Evolutionary conservation across 2,888 invertebrate genomes (phyloP), one percentile per base, ranked within the genome.

Genomic region (Nasonovia ribisnigri): DNA sequence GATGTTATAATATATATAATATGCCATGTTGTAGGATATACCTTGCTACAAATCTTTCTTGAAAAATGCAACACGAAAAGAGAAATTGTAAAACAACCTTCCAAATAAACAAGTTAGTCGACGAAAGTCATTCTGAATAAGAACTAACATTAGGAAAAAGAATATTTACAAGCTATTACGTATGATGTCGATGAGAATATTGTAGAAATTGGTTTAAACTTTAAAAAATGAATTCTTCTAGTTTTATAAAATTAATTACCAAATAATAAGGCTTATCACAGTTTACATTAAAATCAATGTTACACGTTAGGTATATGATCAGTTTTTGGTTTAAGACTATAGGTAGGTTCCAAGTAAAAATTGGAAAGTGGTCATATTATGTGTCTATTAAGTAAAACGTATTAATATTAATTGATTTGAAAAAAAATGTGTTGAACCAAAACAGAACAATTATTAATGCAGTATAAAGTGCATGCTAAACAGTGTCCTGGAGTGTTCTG

Each of bases 81-180:
- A 86, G 86, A 91, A 91, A 91, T 91, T 86, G 36, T 42, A 91
- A 20, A 29, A 10, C 46, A 86, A 57, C 84, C 46, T 48, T 48
- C 57, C 46, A n/a, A 5, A 24, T 46, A 43, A 86, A 86, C 84
- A 46, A 57, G 91, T 91, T 57, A n/a, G 3, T 43, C 43, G 84
- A 91, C 43, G 91, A 86, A 91, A 86, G 86, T 57, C 24, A 84
- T 51, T 20, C 77, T 8, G 36, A 36, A 77, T 36, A 8, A 77
- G 36, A 42, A 13, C 36, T 43, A 20, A 77, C 36, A 36, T 46
- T 5, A 36, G 24, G 46, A 24, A 24, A 26, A 36, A 48, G 24
- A 43, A 67, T 46, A 90, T 67, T 90, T 67, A n/a, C 46, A 67
- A 67, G 46, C 20, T n/a, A 88, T 87, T 51, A 29, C 29, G 16